Conservation (phyloP, 2,888 invertebrate genomes). For the Falcaria lacertinaria region DNA sequence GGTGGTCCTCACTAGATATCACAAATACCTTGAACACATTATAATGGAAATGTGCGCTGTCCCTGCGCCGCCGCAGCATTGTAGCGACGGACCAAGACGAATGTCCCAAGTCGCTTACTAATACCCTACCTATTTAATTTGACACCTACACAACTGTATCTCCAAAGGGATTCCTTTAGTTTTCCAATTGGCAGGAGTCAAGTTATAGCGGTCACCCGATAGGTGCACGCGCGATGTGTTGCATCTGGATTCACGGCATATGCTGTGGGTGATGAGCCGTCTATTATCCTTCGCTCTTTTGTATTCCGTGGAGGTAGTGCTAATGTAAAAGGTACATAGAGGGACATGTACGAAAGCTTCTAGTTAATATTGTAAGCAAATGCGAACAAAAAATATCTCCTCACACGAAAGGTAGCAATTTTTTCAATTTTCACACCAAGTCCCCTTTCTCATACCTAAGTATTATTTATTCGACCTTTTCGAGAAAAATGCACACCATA, state of each 20-base stretch:
- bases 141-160: slow-evolving; percentile 16
- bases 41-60: slow-evolving; percentile 69
- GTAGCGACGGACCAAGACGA: slow-evolving; percentile 59
- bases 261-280: slow-evolving; percentile 46
- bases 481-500: no score
- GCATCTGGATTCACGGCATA: slow-evolving; percentile 52
- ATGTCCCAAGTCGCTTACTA: slow-evolving; percentile 45
- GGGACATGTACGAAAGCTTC: slow-evolving; percentile 10
- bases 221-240: slow-evolving; percentile 44
- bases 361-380: slow-evolving; percentile 1
- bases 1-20: slow-evolving; percentile 72
- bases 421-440: no score
- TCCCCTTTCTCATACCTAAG: no score
- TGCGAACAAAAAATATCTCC: no score
- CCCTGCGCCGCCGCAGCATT: slow-evolving; percentile 52
- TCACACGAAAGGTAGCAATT: no score
- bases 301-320: slow-evolving; percentile 25
- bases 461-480: no score
- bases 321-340: slow-evolving; percentile 24
- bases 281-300: slow-evolving; percentile 28
- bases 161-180: not conserved
- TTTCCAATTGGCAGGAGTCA: slow-evolving; percentile 23
- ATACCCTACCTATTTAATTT: slow-evolving; percentile 20
- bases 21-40: slow-evolving; percentile 72
- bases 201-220: slow-evolving; percentile 29